These are phyloP conservation scores for Galendromus occidentalis DNA, from an alignment of 1,140 invertebrate genomes.

Conservation along the genomic window DNA sequence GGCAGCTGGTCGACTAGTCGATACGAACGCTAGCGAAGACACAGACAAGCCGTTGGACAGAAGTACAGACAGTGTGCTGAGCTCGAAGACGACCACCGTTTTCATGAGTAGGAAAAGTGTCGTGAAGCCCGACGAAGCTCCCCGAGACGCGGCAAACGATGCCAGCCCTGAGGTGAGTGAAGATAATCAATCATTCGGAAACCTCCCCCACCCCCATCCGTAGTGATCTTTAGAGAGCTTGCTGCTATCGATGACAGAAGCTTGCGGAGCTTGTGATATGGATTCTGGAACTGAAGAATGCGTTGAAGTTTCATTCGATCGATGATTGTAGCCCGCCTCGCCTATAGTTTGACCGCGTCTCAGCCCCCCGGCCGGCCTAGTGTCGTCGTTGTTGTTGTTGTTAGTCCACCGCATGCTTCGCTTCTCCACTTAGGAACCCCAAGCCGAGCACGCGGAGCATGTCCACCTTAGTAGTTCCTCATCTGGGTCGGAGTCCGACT, in stretches of 20 bases:
- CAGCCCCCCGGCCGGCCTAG: no score
- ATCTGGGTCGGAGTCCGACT: background rate
- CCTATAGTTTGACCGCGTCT: no score
- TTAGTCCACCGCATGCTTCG: no score
- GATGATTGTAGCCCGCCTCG: no score
- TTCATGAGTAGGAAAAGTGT: slow-evolving; percentile 10
- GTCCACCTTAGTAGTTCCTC: background rate
- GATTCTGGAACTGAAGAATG: no score
- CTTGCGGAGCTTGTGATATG: no score
- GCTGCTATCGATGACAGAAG: no score
- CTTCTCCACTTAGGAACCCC: background rate
- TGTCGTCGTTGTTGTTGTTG: no score
- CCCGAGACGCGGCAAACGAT: background rate
- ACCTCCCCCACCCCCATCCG: no score
- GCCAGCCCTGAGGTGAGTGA: background rate
- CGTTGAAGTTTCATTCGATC: no score
- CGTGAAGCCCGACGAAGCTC: background rate
- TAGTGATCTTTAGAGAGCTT: no score
- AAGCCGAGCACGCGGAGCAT: slow-evolving; percentile 4
- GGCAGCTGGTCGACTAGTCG: slow-evolving; percentile 4
- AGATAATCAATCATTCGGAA: no score
- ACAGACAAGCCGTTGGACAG: background rate
- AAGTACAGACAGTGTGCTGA: slow-evolving; percentile 6
- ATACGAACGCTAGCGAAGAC: background rate
- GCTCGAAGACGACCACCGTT: background rate